Conservation (phyloP, 2,888 invertebrate genomes). For the Tenthredo notha region DNA sequence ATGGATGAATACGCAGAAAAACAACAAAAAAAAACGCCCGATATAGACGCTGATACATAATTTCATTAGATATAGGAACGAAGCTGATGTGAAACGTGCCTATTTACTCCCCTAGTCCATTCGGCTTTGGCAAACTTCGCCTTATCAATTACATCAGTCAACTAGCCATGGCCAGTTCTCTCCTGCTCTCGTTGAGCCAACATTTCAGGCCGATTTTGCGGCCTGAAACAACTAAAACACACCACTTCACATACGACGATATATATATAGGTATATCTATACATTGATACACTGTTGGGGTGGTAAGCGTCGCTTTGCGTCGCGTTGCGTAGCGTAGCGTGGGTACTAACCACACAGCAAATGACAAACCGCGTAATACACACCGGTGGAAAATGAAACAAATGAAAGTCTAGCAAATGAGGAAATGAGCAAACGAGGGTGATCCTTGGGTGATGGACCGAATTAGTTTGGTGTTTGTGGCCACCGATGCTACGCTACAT, state of each 20-base stretch:
- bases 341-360: conserved; percentile 34
- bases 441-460: conserved; percentile 29
- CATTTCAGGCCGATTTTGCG: conserved; percentile 43
- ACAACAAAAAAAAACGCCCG: not conserved
- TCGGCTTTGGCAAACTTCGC: conserved; percentile 26
- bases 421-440: conserved; percentile 23
- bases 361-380: conserved; percentile 48
- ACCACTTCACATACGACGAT: not conserved
- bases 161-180: conserved; percentile 17
- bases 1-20: not conserved
- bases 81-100: not conserved
- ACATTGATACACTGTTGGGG: not conserved
- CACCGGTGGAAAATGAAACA: conserved; percentile 34
- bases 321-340: not conserved
- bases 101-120: conserved; percentile 22
- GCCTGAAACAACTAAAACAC: conserved; percentile 34
- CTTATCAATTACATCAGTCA: conserved; percentile 50
- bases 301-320: not conserved
- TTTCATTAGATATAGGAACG: conserved; percentile 21
- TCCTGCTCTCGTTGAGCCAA: conserved; percentile 23
- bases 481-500: not conserved
- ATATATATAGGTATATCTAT: not conserved
- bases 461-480: conserved; percentile 47
- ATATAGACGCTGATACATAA: not conserved
- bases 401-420: conserved; percentile 34